Conservation (phyloP, 2,113 vertebrate genomes). For the Zosterops pallidus region DNA sequence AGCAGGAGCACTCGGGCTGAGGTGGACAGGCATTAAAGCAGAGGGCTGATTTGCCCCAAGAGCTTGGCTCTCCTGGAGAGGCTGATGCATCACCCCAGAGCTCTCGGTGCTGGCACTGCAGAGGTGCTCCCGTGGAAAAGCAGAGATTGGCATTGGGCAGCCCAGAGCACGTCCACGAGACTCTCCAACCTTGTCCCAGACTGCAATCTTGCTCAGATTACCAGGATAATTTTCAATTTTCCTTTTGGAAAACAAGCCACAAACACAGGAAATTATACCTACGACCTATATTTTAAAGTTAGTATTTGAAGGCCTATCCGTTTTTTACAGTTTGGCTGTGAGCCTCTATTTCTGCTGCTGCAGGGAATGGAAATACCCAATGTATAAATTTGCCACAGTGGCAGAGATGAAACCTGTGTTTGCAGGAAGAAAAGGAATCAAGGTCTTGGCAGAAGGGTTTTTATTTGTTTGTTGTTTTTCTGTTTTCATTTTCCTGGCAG, state of each 20-base stretch:
- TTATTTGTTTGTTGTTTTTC: constrained; percentile 38
- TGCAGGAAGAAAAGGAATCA: neutral
- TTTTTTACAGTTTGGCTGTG: neutral
- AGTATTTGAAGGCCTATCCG: neutral
- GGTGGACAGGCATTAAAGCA: neutral
- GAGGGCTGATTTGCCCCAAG: neutral
- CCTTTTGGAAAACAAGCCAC: neutral
- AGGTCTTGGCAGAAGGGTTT: constrained; percentile 25
- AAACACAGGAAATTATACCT: neutral
- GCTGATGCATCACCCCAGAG: neutral
- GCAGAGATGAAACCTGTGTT: neutral
- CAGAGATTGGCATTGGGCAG: fast-evolving
- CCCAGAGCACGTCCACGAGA: fast-evolving
- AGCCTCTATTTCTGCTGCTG: neutral
- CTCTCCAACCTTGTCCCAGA: neutral
- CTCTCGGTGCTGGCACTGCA: neutral
- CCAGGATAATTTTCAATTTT: neutral
- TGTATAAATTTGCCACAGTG: neutral
- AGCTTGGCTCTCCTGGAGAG: neutral
- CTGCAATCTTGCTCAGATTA: neutral
- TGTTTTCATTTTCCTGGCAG: constrained; percentile 44
- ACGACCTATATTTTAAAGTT: neutral
- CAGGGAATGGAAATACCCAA: neutral
- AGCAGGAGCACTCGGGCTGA: neutral
- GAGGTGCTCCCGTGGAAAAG: neutral